phyloP scores from a whole-genome alignment of 1,140 invertebrate genomes.

The Lasaia peninsularis region DNA sequence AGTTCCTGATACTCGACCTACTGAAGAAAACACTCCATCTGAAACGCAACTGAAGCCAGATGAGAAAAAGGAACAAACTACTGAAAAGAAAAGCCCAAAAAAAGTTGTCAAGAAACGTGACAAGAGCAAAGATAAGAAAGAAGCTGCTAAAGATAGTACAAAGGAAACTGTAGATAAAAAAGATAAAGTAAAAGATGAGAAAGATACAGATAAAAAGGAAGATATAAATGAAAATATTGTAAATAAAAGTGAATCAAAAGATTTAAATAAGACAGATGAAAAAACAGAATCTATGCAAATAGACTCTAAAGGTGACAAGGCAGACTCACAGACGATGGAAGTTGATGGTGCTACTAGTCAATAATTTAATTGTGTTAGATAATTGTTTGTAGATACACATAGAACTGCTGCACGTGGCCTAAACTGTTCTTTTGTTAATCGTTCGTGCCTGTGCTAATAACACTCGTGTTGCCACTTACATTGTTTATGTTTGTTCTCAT shows the following conservation, averaged over 20 bases:
- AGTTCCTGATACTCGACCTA: constrained; percentile 24
- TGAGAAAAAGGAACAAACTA: constrained; percentile 31
- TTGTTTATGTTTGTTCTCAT: constrained; percentile 73
- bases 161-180: constrained; percentile 39
- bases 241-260: constrained; percentile 27
- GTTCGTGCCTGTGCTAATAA: constrained; percentile 55
- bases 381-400: constrained; percentile 63
- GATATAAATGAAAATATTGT: constrained; percentile 32
- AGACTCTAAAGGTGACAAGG: constrained; percentile 57
- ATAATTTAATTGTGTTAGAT: constrained; percentile 68
- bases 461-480: constrained; percentile 58
- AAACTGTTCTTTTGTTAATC: constrained; percentile 41
- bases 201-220: constrained; percentile 41
- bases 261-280: constrained; percentile 37
- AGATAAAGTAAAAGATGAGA: constrained; percentile 36
- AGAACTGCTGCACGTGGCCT: constrained; percentile 41
- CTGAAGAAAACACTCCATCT: constrained; percentile 17
- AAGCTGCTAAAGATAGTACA: constrained; percentile 41
- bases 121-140: constrained; percentile 71
- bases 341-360: constrained; percentile 71
- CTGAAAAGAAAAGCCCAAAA: constrained; percentile 47
- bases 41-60: constrained; percentile 19
- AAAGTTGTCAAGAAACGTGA: constrained; percentile 64
- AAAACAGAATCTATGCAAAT: constrained; percentile 58
- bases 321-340: constrained; percentile 54